Evolutionary conservation across 1,140 invertebrate species (phyloP).

Genomic region (Metaphire vulgaris): DNA sequence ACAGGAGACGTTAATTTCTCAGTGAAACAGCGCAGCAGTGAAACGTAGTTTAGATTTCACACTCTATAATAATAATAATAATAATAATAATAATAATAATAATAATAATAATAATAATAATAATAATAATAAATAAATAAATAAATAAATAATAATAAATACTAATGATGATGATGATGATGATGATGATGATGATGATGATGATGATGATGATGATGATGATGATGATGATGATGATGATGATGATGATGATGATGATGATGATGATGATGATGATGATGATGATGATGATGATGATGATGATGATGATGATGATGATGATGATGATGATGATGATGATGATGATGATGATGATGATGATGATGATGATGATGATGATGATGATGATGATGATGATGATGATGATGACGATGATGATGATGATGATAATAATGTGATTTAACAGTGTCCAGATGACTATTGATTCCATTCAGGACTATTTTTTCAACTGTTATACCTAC

Average conservation of each 20-base stretch:
- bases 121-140: neutral
- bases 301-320: neutral
- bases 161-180: conserved; percentile 1
- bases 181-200: conserved; percentile 4
- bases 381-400: neutral
- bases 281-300: neutral
- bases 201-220: conserved; percentile 4
- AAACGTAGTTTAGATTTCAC: too few species aligned
- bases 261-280: conserved; percentile 1
- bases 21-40: too few species aligned
- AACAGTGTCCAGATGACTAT: too few species aligned
- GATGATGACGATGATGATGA: neutral
- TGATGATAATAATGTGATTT: too few species aligned
- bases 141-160: too few species aligned
- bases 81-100: too few species aligned
- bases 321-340: conserved; percentile 6
- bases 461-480: too few species aligned
- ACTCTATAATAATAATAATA: too few species aligned
- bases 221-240: conserved; percentile 1
- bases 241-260: neutral
- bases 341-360: conserved; percentile 10
- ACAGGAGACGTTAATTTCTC: too few species aligned
- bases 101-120: neutral
- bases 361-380: conserved; percentile 8
- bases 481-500: too few species aligned